Evolutionary conservation across 2,888 invertebrate species (phyloP).

Genomic region (Sthenelais limicola): DNA sequence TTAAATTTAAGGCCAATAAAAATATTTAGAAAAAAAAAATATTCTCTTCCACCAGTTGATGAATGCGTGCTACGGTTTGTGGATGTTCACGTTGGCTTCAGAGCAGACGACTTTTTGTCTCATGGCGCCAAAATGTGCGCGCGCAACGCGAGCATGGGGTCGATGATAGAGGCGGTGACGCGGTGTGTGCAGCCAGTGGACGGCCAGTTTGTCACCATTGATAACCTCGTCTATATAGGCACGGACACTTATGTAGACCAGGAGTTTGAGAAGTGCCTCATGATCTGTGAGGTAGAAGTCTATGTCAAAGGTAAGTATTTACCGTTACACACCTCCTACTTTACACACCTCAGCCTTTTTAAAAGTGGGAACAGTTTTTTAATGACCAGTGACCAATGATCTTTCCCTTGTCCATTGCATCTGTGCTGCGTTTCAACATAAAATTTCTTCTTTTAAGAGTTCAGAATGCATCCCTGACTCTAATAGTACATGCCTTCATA

Average conservation of each 20-base stretch:
- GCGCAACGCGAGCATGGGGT: slow-evolving; percentile 14
- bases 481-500: too few species aligned
- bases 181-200: slow-evolving; percentile 17
- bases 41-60: slow-evolving; percentile 19
- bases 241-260: slow-evolving; percentile 21
- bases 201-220: slow-evolving; percentile 13
- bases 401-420: too few species aligned
- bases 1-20: too few species aligned
- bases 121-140: slow-evolving; percentile 1
- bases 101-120: slow-evolving; percentile 1
- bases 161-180: slow-evolving; percentile 15
- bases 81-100: slow-evolving; percentile 15
- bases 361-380: too few species aligned
- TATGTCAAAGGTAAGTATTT: slow-evolving; percentile 30
- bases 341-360: too few species aligned
- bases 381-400: too few species aligned
- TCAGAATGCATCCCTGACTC: too few species aligned
- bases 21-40: too few species aligned
- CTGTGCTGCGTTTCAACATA: too few species aligned
- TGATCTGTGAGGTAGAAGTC: slow-evolving; percentile 16
- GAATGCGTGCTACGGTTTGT: slow-evolving; percentile 16
- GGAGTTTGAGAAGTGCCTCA: slow-evolving; percentile 27
- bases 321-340: too few species aligned
- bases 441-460: too few species aligned
- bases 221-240: slow-evolving; percentile 24